phyloP scores from a whole-genome alignment of 2,797 vertebrate species.

The Gephyroberyx darwinii region DNA sequence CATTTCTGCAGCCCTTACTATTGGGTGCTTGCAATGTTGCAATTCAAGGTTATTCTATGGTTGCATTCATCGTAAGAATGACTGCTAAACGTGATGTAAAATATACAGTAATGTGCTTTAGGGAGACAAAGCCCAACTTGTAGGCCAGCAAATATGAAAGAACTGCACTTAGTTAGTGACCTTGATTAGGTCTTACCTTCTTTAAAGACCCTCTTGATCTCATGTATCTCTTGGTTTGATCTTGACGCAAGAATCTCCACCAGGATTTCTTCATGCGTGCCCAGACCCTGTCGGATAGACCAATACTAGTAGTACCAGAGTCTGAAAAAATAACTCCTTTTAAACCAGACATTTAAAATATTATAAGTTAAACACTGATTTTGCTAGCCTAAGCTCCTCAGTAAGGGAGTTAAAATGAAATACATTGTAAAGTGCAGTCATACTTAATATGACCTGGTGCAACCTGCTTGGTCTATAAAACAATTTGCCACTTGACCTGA shows the following conservation, averaged over 20 bases:
- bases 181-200: constrained; percentile 77
- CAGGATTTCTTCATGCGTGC: constrained; percentile 88
- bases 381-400: no score
- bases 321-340: background rate
- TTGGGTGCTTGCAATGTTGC: no score
- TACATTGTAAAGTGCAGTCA: no score
- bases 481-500: no score
- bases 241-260: constrained; percentile 90
- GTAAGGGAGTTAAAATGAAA: no score
- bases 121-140: background rate
- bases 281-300: constrained; percentile 79
- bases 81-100: background rate
- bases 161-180: no score
- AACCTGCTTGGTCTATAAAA: no score
- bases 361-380: no score
- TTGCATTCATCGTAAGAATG: background rate
- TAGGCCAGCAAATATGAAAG: background rate
- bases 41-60: background rate
- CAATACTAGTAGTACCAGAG: background rate
- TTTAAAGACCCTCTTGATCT: constrained; percentile 83
- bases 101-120: background rate
- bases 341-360: no score
- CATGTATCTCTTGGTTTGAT: constrained; percentile 83
- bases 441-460: no score
- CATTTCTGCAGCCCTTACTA: no score